Percentiles rank a stretch among this genome's conserved stretches.
These are phyloP conservation scores for Microcebus tavaratra DNA, from an alignment of 2,113 vertebrate genomes.

Conservation along the genomic window DNA sequence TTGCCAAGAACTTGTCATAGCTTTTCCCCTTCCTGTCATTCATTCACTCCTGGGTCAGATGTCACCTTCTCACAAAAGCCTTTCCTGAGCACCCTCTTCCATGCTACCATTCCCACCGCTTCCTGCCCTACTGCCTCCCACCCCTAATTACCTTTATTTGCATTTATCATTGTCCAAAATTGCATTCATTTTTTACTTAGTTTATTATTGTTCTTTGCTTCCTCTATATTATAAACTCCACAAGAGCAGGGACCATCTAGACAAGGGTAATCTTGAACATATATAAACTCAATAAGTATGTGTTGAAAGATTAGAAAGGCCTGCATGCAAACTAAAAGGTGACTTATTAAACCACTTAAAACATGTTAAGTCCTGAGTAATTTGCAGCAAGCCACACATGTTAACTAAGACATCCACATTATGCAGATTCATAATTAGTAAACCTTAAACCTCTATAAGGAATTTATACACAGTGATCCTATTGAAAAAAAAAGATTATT, in stretches of 20 bases:
- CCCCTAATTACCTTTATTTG: neutral
- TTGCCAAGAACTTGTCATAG: neutral
- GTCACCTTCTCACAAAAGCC: neutral
- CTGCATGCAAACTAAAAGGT: neutral
- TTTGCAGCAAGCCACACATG: slow-evolving; percentile 25
- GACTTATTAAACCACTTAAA: neutral
- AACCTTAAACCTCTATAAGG: slow-evolving; percentile 24
- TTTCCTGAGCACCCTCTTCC: neutral
- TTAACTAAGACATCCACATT: neutral
- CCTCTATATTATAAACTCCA: neutral
- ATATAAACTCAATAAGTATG: neutral
- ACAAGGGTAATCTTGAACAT: neutral
- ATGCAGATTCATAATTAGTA: slow-evolving; percentile 7
- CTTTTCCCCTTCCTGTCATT: neutral
- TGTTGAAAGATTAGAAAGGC: neutral
- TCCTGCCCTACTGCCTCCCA: neutral
- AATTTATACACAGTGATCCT: neutral
- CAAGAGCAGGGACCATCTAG: neutral
- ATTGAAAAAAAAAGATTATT: slow-evolving; percentile 27
- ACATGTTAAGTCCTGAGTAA: neutral
- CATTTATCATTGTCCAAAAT: neutral
- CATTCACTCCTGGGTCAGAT: neutral
- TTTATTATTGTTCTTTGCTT: slow-evolving; percentile 4
- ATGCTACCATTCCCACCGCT: neutral
- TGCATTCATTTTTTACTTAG: neutral